Conservation (phyloP, 2,888 invertebrate genomes). For the Drosophila monieri region DNA sequence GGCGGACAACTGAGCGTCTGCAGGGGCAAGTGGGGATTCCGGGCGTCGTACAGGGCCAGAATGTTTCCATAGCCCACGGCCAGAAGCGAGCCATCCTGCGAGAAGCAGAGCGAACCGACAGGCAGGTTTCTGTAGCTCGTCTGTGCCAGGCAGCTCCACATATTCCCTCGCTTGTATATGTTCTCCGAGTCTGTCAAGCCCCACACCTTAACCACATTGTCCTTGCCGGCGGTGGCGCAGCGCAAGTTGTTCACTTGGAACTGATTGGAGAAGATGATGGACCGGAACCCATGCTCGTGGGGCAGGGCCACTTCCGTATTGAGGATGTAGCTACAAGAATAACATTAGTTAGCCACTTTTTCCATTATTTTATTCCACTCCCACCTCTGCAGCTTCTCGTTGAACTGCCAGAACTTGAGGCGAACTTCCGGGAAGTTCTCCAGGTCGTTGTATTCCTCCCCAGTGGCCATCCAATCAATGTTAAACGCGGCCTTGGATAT, state of each 20-base stretch:
- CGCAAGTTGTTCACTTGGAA: slow-evolving; percentile 85
- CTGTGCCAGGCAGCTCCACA: slow-evolving; percentile 88
- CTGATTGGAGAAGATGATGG: slow-evolving; percentile 86
- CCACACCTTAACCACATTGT: slow-evolving; percentile 90
- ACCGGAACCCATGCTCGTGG: slow-evolving; percentile 87
- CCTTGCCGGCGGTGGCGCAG: slow-evolving; percentile 88
- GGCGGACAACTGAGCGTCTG: slow-evolving; percentile 84
- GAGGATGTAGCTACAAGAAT: slow-evolving; percentile 86
- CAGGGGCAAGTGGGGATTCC: slow-evolving; percentile 85
- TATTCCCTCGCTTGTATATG: slow-evolving; percentile 85
- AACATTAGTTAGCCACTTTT: no score
- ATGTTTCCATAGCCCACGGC: slow-evolving; percentile 88
- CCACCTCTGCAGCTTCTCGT: slow-evolving; percentile 86
- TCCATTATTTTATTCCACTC: not conserved
- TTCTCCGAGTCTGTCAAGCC: slow-evolving; percentile 85
- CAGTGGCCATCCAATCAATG: slow-evolving; percentile 90
- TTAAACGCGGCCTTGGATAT: slow-evolving; percentile 89
- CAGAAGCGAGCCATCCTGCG: slow-evolving; percentile 90
- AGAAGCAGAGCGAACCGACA: slow-evolving; percentile 87
- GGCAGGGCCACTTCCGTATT: slow-evolving; percentile 91
- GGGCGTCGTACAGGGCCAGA: slow-evolving; percentile 89
- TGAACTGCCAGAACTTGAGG: slow-evolving; percentile 91
- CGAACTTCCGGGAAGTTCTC: slow-evolving; percentile 86
- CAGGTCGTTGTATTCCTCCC: slow-evolving; percentile 87
- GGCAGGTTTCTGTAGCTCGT: slow-evolving; percentile 87